Conservation (phyloP, 2,888 invertebrate species). For the Lithophane leautieri region DNA sequence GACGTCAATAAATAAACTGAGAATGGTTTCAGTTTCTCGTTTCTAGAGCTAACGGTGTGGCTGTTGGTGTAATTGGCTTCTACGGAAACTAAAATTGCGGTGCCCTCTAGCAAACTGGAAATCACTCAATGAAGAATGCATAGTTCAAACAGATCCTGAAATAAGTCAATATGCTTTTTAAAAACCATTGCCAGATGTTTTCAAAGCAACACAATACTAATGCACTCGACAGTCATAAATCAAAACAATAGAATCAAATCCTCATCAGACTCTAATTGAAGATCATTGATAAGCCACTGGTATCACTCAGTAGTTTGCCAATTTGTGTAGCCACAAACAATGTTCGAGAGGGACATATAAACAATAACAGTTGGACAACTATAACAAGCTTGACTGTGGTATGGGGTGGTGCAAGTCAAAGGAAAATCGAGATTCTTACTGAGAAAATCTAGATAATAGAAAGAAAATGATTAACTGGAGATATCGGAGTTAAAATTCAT, state of each 20-base stretch:
- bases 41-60: background rate
- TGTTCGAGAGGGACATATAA: slow-evolving; percentile 42
- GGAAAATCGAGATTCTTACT: background rate
- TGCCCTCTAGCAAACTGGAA: too few species aligned
- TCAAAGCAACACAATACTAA: background rate
- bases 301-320: slow-evolving; percentile 41
- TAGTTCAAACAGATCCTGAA: background rate
- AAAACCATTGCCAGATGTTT: background rate
- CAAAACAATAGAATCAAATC: slow-evolving; percentile 5
- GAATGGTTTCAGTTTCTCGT: background rate
- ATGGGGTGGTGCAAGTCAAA: slow-evolving; percentile 19
- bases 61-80: too few species aligned
- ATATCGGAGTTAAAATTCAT: too few species aligned
- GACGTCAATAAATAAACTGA: background rate
- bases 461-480: too few species aligned
- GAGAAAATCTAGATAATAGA: too few species aligned
- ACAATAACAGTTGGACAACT: slow-evolving; percentile 56
- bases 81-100: too few species aligned
- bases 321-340: slow-evolving; percentile 35
- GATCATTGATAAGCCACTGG: slow-evolving; percentile 20
- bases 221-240: background rate
- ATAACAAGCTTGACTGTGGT: slow-evolving; percentile 58
- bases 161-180: background rate
- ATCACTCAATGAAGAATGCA: background rate
- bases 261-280: slow-evolving; percentile 6